phyloP scores from a whole-genome alignment of 2,888 invertebrate species.

The Parascotia fuliginaria region DNA sequence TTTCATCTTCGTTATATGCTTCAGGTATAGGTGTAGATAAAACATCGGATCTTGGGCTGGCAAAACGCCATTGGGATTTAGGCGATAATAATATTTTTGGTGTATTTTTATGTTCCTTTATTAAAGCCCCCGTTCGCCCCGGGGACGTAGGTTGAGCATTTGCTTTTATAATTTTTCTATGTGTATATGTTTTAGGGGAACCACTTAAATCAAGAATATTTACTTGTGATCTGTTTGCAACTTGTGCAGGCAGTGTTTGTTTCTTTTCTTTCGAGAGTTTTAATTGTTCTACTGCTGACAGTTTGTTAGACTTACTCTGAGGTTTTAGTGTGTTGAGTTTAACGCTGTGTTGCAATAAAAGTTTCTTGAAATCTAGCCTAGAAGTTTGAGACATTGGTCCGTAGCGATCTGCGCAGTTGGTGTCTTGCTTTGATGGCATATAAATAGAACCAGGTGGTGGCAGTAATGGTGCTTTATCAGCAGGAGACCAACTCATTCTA shows the following conservation, averaged over 20 bases:
- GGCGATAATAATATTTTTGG: slow-evolving; percentile 89
- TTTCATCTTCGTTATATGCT: slow-evolving; percentile 92
- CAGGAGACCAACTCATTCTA: slow-evolving; percentile 89
- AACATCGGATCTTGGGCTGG: slow-evolving; percentile 92
- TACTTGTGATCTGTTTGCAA: slow-evolving; percentile 77
- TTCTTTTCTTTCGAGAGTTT: slow-evolving; percentile 88
- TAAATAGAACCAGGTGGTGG: slow-evolving; percentile 48
- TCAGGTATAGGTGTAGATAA: slow-evolving; percentile 95
- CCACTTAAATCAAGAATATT: slow-evolving; percentile 89
- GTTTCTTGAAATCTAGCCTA: slow-evolving; percentile 93
- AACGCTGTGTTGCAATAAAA: slow-evolving; percentile 91
- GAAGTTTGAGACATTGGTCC: slow-evolving; percentile 90
- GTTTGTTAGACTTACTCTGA: slow-evolving; percentile 85
- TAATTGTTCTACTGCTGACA: slow-evolving; percentile 92
- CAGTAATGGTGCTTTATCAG: slow-evolving; percentile 69
- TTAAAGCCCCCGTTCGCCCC: slow-evolving; percentile 79
- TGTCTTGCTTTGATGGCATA: slow-evolving; percentile 64
- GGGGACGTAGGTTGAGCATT: slow-evolving; percentile 82
- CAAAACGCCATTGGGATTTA: slow-evolving; percentile 90
- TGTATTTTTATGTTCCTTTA: slow-evolving; percentile 83
- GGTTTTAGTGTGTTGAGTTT: slow-evolving; percentile 85
- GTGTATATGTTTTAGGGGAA: slow-evolving; percentile 89
- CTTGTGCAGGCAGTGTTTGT: slow-evolving; percentile 59
- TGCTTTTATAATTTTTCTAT: slow-evolving; percentile 85
- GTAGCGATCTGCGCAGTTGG: slow-evolving; percentile 87